Conservation (phyloP, 2,113 vertebrate species). For the Hippocampus mohnikei region DNA sequence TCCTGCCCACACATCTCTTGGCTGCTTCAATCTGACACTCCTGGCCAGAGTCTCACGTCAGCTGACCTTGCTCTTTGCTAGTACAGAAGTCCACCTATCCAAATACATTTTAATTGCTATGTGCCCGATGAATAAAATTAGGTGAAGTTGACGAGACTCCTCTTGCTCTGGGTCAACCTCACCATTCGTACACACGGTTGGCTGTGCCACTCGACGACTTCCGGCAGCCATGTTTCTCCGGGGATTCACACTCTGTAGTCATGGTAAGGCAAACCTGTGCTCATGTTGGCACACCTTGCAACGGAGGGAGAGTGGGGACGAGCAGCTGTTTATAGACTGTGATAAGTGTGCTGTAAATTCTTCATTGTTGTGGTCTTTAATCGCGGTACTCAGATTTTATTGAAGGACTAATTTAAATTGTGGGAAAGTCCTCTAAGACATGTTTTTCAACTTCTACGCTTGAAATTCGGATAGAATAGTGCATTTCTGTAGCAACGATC, state of each 20-base stretch:
- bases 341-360: background rate
- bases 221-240: background rate
- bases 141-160: too few species aligned
- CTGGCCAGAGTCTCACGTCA: too few species aligned
- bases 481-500: background rate
- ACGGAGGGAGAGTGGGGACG: too few species aligned
- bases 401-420: background rate
- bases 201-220: background rate
- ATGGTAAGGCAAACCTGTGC: background rate
- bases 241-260: background rate
- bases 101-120: too few species aligned
- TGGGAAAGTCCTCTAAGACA: background rate
- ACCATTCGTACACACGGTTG: background rate
- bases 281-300: too few species aligned
- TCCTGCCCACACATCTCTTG: too few species aligned
- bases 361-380: background rate
- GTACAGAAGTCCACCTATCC: too few species aligned
- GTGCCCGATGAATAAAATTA: too few species aligned
- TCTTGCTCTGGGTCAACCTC: background rate
- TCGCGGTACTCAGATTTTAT: background rate
- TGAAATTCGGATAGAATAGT: background rate
- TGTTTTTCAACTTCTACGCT: background rate
- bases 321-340: background rate
- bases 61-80: too few species aligned
- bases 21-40: too few species aligned